Percentiles rank a stretch among this genome's conserved stretches.
Evolutionary conservation across 2,888 invertebrate genomes (phyloP).

Genomic region (Belgica antarctica): DNA sequence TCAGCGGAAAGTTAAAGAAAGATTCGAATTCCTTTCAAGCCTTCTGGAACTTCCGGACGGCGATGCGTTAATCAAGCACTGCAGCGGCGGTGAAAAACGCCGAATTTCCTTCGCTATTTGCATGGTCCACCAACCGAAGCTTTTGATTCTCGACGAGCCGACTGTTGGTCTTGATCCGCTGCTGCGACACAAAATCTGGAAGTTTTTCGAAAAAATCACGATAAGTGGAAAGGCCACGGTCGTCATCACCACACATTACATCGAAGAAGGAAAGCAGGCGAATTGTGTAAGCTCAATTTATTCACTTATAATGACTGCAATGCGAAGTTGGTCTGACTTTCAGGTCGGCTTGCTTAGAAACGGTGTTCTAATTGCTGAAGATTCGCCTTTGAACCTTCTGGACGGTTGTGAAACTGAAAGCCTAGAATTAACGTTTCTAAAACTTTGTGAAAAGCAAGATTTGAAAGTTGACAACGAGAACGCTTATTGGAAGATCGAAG

Average conservation of each 20-base stretch:
- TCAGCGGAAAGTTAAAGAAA: slow-evolving; percentile 62
- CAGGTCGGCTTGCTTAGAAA: slow-evolving; percentile 88
- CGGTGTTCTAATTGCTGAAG: slow-evolving; percentile 81
- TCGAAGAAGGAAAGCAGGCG: slow-evolving; percentile 85
- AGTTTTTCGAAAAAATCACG: slow-evolving; percentile 72
- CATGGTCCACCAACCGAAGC: slow-evolving; percentile 81
- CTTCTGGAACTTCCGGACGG: slow-evolving; percentile 75
- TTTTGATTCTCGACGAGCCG: slow-evolving; percentile 87
- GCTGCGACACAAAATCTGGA: slow-evolving; percentile 86
- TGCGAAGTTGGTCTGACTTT: slow-evolving; percentile 43
- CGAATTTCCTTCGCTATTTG: slow-evolving; percentile 86
- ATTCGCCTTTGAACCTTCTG: slow-evolving; percentile 72
- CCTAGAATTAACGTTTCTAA: slow-evolving; percentile 84
- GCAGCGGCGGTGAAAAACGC: slow-evolving; percentile 88
- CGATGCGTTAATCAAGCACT: slow-evolving; percentile 63
- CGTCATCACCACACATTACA: slow-evolving; percentile 92
- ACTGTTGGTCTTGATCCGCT: slow-evolving; percentile 91
- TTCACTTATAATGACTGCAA: background rate
- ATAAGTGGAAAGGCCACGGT: slow-evolving; percentile 70
- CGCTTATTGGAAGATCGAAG: background rate
- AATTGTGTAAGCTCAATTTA: slow-evolving; percentile 62
- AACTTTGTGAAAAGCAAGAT: slow-evolving; percentile 49
- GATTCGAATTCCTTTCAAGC: slow-evolving; percentile 66
- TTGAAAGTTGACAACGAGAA: background rate
- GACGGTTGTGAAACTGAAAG: slow-evolving; percentile 66